These are phyloP conservation scores for Tribolium castaneum DNA, from an alignment of 1,140 invertebrate genomes.

Conservation along the genomic window DNA sequence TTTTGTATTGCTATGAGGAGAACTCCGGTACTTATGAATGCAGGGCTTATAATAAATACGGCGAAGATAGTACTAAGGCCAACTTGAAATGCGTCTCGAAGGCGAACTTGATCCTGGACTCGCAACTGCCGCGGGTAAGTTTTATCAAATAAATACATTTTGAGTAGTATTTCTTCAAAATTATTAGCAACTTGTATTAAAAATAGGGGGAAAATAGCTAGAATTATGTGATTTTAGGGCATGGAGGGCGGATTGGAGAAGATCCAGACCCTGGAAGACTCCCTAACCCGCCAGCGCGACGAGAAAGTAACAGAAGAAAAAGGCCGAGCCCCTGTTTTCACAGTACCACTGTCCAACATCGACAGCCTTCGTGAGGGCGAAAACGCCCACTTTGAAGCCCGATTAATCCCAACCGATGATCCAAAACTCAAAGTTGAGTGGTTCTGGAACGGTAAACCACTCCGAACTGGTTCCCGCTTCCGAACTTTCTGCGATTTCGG, in stretches of 20 bases:
- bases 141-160: too few species aligned
- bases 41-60: conserved; percentile 90
- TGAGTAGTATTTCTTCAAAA: too few species aligned
- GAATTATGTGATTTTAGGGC: too few species aligned
- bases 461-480: conserved; percentile 90
- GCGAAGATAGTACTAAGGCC: conserved; percentile 88
- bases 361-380: conserved; percentile 89
- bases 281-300: conserved; percentile 78
- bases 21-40: conserved; percentile 95
- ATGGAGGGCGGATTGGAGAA: conserved; percentile 94
- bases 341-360: conserved; percentile 87
- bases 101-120: conserved; percentile 92
- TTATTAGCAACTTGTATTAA: too few species aligned
- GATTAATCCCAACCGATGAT: conserved; percentile 92
- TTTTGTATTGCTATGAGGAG: conserved; percentile 96
- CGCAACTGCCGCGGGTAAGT: conserved; percentile 88
- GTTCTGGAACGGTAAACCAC: conserved; percentile 93
- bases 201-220: too few species aligned
- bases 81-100: conserved; percentile 89
- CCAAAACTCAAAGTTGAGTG: conserved; percentile 95
- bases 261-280: conserved; percentile 92
- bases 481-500: conserved; percentile 96
- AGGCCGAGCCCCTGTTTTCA: conserved; percentile 90
- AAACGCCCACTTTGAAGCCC: conserved; percentile 94
- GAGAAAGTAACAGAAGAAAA: conserved; percentile 76